Evolutionary conservation across 2,888 invertebrate species (phyloP).

Genomic region (Dryobotodes eremita): DNA sequence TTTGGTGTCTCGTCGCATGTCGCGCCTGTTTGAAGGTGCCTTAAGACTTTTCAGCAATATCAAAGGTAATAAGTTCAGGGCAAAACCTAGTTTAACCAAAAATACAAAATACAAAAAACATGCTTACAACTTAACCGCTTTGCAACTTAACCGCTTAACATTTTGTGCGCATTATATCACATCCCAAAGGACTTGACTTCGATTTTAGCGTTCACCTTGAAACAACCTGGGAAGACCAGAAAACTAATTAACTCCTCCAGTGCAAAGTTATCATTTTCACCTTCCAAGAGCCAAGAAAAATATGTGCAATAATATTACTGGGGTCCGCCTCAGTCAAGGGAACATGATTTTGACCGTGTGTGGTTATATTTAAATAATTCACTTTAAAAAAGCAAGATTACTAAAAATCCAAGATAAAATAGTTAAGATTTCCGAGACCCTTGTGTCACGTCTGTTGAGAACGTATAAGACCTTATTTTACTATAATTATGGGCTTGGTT

Average conservation of each 20-base stretch:
- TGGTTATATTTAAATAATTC: too few species aligned
- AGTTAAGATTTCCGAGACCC: background rate
- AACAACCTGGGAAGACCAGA: background rate
- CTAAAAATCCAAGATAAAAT: too few species aligned
- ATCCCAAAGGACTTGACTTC: background rate
- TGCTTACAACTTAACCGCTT: too few species aligned
- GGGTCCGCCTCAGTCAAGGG: background rate
- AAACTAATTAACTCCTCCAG: background rate
- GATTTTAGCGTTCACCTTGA: background rate
- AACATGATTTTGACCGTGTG: background rate
- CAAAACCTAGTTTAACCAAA: background rate
- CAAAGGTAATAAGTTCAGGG: background rate
- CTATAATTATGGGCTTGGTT: too few species aligned
- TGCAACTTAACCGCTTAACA: too few species aligned
- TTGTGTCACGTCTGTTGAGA: background rate
- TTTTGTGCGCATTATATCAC: background rate
- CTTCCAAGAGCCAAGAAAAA: background rate
- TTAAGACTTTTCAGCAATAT: background rate
- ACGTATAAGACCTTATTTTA: too few species aligned
- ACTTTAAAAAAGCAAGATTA: too few species aligned
- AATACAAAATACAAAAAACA: too few species aligned
- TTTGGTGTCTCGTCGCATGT: too few species aligned
- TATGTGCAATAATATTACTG: background rate
- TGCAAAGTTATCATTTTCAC: background rate
- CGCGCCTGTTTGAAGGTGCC: too few species aligned